Evolutionary conservation across 2,888 invertebrate genomes (phyloP).

Genomic region (Parascotia fuliginaria): DNA sequence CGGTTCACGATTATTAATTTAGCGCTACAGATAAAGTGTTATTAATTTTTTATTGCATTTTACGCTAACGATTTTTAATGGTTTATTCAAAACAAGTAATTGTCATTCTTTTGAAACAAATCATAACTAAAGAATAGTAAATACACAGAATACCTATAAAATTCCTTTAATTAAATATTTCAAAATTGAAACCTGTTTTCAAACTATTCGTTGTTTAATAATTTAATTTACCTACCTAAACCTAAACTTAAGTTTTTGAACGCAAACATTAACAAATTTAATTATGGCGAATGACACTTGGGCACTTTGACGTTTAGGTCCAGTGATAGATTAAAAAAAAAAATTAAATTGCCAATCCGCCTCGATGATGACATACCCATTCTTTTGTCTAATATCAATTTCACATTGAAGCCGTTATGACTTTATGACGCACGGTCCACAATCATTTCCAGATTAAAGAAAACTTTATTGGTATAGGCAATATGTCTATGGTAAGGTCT

Average conservation of each 20-base stretch:
- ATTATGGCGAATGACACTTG: slow-evolving; percentile 20
- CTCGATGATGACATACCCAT: no score
- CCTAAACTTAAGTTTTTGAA: slow-evolving; percentile 17
- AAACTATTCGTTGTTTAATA: slow-evolving; percentile 4
- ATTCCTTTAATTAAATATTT: background rate
- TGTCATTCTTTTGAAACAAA: no score
- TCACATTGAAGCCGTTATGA: no score
- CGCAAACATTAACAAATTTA: no score
- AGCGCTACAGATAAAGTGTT: background rate
- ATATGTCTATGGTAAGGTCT: slow-evolving; percentile 9
- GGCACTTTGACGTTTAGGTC: slow-evolving; percentile 24
- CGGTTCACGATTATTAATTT: background rate
- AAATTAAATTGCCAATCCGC: no score
- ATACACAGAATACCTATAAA: no score
- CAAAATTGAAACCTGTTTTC: background rate
- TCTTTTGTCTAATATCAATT: background rate
- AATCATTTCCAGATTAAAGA: background rate
- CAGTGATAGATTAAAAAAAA: no score
- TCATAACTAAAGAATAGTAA: no score
- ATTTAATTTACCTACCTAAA: slow-evolving; percentile 13
- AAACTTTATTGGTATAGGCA: background rate
- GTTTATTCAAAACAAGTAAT: no score
- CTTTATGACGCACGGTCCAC: background rate
- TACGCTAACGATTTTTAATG: no score
- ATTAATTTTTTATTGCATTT: background rate